Conservation (phyloP, 1,140 invertebrate genomes). For the Drosophila paulistorum region DNA sequence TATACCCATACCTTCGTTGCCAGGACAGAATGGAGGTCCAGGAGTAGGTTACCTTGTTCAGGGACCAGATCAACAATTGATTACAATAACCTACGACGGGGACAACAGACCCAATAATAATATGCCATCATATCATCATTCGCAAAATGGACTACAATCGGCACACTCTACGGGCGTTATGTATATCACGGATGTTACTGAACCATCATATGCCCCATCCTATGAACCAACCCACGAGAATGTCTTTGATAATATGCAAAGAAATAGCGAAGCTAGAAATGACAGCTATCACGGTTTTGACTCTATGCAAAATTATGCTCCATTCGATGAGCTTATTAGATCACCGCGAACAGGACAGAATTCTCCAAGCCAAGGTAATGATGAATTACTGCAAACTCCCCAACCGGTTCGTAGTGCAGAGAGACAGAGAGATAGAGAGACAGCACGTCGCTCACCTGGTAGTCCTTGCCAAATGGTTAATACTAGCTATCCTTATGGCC, state of each 20-base stretch:
- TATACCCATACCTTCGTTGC: conserved; percentile 28
- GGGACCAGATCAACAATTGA: not conserved
- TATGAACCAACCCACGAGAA: conserved; percentile 1
- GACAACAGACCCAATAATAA: not conserved
- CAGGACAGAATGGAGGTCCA: not conserved
- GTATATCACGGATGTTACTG: conserved; percentile 8
- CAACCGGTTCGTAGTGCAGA: not conserved
- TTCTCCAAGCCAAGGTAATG: not conserved
- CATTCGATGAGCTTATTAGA: conserved; percentile 43
- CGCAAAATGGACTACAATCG: not conserved
- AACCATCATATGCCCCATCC: conserved; percentile 25
- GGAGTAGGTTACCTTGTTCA: not conserved
- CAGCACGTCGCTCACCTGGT: not conserved
- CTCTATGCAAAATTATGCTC: conserved; percentile 49
- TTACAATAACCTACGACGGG: not conserved
- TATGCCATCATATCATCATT: not conserved
- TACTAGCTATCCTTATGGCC: conserved; percentile 23
- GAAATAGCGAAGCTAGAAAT: not conserved
- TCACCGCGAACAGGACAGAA: not conserved
- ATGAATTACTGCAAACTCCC: not conserved
- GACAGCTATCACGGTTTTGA: conserved; percentile 40
- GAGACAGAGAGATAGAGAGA: not conserved
- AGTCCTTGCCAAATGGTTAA: conserved; percentile 12
- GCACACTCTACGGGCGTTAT: not conserved
- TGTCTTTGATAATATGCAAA: not conserved